A percentile compares a stretch with the other conserved stretches of the same genome.
Conservation (phyloP, 2,888 invertebrate species). For the Hofmannophila pseudospretella region DNA sequence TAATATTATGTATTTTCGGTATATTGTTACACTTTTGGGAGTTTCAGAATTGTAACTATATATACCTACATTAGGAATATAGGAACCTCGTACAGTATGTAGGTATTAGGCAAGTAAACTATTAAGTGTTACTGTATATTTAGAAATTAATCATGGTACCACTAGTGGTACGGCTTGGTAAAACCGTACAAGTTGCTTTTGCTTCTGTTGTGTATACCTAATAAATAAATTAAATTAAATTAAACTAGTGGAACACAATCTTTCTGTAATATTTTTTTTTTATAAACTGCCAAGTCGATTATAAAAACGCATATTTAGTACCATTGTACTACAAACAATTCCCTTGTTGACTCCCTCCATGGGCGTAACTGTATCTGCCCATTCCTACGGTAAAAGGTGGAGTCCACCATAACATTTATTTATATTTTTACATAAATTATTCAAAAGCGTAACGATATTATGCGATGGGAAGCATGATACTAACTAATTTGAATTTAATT, state of each 20-base stretch:
- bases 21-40: background rate
- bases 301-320: slow-evolving; percentile 1
- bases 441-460: slow-evolving; percentile 58
- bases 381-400: slow-evolving; percentile 40
- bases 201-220: no score
- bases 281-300: no score
- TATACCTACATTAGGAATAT: no score
- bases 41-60: background rate
- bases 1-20: slow-evolving; percentile 22
- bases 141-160: no score
- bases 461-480: slow-evolving; percentile 53
- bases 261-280: no score
- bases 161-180: no score
- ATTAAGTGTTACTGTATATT: no score
- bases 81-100: no score
- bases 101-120: no score
- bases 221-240: no score
- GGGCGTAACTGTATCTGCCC: slow-evolving; percentile 42
- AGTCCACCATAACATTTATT: slow-evolving; percentile 59
- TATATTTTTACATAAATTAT: slow-evolving; percentile 59
- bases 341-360: slow-evolving; percentile 14
- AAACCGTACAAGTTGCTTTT: no score
- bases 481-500: slow-evolving; percentile 65
- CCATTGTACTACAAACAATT: slow-evolving; percentile 5
- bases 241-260: no score